Evolutionary conservation across 2,888 invertebrate genomes (phyloP), one percentile per base, ranked within the genome.

Genomic region (Tillus elongatus): DNA sequence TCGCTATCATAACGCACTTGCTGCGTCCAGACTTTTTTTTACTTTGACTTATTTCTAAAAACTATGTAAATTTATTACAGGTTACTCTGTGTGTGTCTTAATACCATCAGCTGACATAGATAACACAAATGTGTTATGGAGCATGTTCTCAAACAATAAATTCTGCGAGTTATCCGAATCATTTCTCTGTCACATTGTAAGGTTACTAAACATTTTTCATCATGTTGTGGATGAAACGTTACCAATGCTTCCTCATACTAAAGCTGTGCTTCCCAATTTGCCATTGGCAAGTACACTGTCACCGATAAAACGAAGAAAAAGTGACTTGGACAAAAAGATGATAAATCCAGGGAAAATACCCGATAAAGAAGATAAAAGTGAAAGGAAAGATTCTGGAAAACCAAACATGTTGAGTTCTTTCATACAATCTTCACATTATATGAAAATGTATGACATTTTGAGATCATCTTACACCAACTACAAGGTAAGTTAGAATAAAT

Each of bases 391-490:
- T 19, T 40, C 40, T 10, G 48, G 46, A 29, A 55, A 52, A 39
- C 43, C 46, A n/a, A 52, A 47, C 41, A 66, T 71, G 4, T 61
- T 70, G 32, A 82, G 82, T 1, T 74, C 74, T 54, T 82, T 84
- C 63, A 73, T 69, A 35, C 74, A 70, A 42, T 75, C 80, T 41
- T 79, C 85, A 0, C 83, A 89, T 60, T 93, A 92, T 61, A 74
- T 87, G 71, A 86, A 83, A 64, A 72, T 93, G 41, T 85, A 85
- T 62, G 88, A 88, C 39, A 77, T 78, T 35, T 61, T 93, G 37
- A 82, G 79, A 58, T 81, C 82, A 46, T 82, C 89, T 2, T 85
- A 88, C 64, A 79, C 80, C 15, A 92, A 87, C 69, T 89, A 90
- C 66, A 88, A 87, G 75, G 89, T 86, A 60, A 19, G 24, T 19